These are phyloP conservation scores for Pterocles burchelli DNA, from an alignment of 2,113 vertebrate species.

Conservation along the genomic window DNA sequence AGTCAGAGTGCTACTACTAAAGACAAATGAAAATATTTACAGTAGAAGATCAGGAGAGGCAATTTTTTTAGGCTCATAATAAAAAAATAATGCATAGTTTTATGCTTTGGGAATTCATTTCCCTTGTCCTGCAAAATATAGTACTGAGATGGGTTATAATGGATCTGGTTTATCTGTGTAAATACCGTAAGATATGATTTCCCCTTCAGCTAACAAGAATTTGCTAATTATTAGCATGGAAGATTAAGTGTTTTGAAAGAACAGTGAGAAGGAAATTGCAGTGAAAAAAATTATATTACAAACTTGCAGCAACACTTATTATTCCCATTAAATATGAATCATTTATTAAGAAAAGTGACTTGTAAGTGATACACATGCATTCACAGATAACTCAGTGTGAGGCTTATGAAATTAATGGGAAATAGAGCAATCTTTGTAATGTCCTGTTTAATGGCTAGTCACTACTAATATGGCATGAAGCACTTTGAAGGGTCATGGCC, in stretches of 20 bases:
- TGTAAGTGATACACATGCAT: slow-evolving; percentile 19
- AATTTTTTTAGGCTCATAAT: neutral
- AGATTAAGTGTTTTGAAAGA: slow-evolving; percentile 69
- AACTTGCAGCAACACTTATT: slow-evolving; percentile 53
- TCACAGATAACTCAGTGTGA: slow-evolving; percentile 4
- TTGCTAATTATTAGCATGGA: slow-evolving; percentile 68
- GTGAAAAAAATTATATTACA: slow-evolving; percentile 50
- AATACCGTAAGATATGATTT: slow-evolving; percentile 58
- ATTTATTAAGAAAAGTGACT: slow-evolving; percentile 55
- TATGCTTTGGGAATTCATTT: slow-evolving; percentile 38
- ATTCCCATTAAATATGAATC: slow-evolving; percentile 62
- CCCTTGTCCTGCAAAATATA: slow-evolving; percentile 33
- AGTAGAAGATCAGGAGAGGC: neutral
- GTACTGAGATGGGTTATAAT: slow-evolving; percentile 40
- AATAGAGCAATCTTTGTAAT: slow-evolving; percentile 53
- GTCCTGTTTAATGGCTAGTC: slow-evolving; percentile 42
- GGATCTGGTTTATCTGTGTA: slow-evolving; percentile 34
- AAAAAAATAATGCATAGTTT: neutral
- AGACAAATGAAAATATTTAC: slow-evolving; percentile 30
- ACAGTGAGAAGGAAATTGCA: slow-evolving; percentile 59
- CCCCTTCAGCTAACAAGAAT: slow-evolving; percentile 60
- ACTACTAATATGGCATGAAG: slow-evolving; percentile 28
- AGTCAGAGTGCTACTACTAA: neutral
- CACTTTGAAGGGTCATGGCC: neutral
- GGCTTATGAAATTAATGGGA: slow-evolving; percentile 10